Evolutionary conservation across 2,797 vertebrate genomes (phyloP).

Genomic region (Meda fulgida): DNA sequence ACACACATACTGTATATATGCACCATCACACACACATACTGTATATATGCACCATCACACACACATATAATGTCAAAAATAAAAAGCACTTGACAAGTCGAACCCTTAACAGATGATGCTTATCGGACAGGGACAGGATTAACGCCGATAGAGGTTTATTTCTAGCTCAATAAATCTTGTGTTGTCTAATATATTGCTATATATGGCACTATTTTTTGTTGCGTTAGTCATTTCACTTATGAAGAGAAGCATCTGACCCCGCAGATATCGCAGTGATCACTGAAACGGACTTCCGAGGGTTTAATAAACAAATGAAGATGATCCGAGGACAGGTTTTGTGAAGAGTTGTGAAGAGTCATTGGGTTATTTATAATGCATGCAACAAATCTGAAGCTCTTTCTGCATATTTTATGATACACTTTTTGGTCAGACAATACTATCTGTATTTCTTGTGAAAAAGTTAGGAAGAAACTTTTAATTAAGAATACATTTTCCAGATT

Average conservation of each 20-base stretch:
- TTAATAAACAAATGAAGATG: constrained; percentile 24
- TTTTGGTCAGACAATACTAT: neutral
- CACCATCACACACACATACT: neutral
- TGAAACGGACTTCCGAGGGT: constrained; percentile 46
- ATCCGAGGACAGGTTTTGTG: neutral
- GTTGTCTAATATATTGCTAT: constrained; percentile 57
- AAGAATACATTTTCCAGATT: neutral
- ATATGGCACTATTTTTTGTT: constrained; percentile 46
- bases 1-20: neutral
- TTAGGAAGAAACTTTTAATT: neutral
- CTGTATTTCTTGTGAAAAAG: neutral
- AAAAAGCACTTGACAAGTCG: neutral
- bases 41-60: too few species aligned
- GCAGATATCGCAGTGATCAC: constrained; percentile 46
- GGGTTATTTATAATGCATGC: neutral
- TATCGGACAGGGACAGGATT: constrained; percentile 20
- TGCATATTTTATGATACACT: neutral
- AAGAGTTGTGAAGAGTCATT: neutral
- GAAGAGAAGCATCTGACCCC: constrained; percentile 55
- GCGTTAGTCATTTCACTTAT: constrained; percentile 56
- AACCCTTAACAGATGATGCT: constrained; percentile 9
- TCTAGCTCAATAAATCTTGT: constrained; percentile 46
- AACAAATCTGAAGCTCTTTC: neutral
- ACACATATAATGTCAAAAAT: neutral
- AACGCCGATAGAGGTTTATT: constrained; percentile 33